Evolutionary conservation across 2,113 vertebrate genomes (phyloP).

Genomic region (Protomyctophum bolini): DNA sequence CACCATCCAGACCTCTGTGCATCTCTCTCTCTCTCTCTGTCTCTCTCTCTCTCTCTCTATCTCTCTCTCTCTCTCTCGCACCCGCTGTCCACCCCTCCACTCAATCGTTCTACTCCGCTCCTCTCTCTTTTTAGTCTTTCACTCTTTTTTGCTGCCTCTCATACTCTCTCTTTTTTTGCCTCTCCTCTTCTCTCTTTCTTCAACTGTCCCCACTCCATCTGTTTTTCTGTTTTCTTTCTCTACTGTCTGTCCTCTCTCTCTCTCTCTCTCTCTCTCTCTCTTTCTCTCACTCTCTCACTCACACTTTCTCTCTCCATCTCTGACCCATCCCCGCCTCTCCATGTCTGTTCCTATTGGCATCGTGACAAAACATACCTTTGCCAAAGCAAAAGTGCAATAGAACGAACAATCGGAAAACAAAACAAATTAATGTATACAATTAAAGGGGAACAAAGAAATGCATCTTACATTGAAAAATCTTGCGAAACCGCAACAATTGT

Average conservation of each 20-base stretch:
- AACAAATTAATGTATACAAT: no score
- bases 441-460: no score
- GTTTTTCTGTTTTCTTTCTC: slow-evolving; percentile 53
- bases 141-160: not conserved
- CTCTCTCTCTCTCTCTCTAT: not conserved
- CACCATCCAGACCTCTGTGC: no score
- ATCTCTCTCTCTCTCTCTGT: not conserved
- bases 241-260: slow-evolving; percentile 12
- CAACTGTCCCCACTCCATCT: slow-evolving; percentile 22
- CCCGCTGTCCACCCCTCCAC: not conserved
- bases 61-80: no score
- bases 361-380: no score
- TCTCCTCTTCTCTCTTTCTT: slow-evolving; percentile 51
- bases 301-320: slow-evolving; percentile 8
- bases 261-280: not conserved
- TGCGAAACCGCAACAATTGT: no score
- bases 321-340: slow-evolving; percentile 41
- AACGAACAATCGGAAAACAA: no score
- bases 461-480: no score
- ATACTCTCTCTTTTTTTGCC: slow-evolving; percentile 43
- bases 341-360: slow-evolving; percentile 7
- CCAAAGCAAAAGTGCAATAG: no score
- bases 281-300: not conserved
- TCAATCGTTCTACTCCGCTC: not conserved
- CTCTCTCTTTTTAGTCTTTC: slow-evolving; percentile 1